phyloP scores from a whole-genome alignment of 2,888 invertebrate genomes.

The Drepanosiphum platanoidis region DNA sequence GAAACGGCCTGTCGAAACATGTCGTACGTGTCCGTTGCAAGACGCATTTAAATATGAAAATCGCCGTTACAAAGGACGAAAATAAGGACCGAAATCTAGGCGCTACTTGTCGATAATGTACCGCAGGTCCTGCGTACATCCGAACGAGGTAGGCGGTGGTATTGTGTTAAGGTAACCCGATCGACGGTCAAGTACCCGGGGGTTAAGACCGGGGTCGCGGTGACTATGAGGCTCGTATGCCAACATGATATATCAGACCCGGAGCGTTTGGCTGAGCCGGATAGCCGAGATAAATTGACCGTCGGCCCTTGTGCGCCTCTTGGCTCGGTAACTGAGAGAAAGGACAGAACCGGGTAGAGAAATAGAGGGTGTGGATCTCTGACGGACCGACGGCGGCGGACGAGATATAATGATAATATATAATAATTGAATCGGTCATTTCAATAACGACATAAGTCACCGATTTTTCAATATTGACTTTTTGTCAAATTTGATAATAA shows the following conservation, averaged over 20 bases:
- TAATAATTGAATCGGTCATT: no score
- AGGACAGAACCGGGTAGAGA: background rate
- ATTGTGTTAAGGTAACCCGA: slow-evolving; percentile 23
- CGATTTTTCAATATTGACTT: no score
- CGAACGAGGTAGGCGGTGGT: background rate
- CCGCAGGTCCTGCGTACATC: background rate
- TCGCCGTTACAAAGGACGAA: no score
- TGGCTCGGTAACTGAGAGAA: background rate
- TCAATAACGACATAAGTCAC: no score
- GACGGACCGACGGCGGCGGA: background rate
- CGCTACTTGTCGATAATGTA: no score
- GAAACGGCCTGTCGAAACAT: no score
- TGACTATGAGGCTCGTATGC: background rate
- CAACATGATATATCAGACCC: background rate
- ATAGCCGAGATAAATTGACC: slow-evolving; percentile 17
- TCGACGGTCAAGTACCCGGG: background rate
- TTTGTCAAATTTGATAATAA: no score
- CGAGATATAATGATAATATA: no score
- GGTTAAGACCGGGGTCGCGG: background rate
- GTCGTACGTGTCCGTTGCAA: no score
- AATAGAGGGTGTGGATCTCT: background rate
- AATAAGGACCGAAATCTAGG: no score
- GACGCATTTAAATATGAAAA: no score
- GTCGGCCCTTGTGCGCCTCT: background rate
- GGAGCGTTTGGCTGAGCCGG: background rate